Conservation (phyloP, 2,888 invertebrate species). For the Atrina japonica region DNA sequence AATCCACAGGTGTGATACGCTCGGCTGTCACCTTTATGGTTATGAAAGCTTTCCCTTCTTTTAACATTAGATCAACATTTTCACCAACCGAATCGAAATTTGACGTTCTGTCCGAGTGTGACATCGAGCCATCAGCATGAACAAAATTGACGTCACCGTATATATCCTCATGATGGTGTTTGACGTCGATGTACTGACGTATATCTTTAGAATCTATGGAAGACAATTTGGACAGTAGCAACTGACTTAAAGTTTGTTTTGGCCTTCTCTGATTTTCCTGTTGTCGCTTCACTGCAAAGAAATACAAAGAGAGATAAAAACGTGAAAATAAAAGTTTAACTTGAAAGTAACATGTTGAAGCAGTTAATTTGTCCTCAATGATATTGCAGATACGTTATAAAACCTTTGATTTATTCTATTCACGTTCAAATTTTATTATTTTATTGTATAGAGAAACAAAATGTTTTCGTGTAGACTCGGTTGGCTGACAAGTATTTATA, state of each 20-base stretch:
- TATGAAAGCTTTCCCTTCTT: conserved; percentile 72
- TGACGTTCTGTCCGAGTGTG: conserved; percentile 54
- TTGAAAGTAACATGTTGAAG: neutral
- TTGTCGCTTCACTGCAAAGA: conserved; percentile 55
- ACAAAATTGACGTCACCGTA: conserved; percentile 70
- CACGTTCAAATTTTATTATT: no score
- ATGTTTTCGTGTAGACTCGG: no score
- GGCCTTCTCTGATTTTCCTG: conserved; percentile 41
- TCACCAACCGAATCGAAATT: conserved; percentile 74
- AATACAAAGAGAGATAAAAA: no score
- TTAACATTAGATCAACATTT: conserved; percentile 70
- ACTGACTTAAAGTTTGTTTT: conserved; percentile 64
- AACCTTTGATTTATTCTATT: no score
- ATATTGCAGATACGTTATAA: no score
- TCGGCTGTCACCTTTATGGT: conserved; percentile 79
- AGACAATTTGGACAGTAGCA: conserved; percentile 65
- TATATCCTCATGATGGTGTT: conserved; percentile 73
- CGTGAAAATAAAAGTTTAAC: no score
- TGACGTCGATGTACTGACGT: conserved; percentile 70
- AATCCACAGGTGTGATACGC: conserved; percentile 76
- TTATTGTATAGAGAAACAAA: no score
- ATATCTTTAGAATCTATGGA: conserved; percentile 72
- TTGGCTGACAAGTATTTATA: no score
- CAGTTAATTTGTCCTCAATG: neutral
- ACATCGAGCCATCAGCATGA: conserved; percentile 68